A percentile compares a stretch with the other conserved stretches of the same genome.
Conservation (phyloP, 1,140 invertebrate species). For the Bilobella aurantiaca region DNA sequence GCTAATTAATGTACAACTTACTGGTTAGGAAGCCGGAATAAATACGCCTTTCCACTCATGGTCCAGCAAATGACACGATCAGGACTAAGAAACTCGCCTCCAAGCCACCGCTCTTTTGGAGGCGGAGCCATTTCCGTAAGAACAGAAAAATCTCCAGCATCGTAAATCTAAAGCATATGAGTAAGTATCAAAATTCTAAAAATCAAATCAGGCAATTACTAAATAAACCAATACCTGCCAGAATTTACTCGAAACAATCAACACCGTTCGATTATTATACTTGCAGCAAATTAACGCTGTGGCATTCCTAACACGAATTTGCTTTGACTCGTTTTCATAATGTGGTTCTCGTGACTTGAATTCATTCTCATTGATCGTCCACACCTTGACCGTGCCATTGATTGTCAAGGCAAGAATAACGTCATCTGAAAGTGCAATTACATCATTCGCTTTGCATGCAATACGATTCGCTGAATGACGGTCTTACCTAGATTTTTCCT, state of each 20-base stretch:
- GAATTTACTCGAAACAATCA: slow-evolving; percentile 91
- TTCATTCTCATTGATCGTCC: slow-evolving; percentile 84
- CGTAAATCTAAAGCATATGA: slow-evolving; percentile 56
- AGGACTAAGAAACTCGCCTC: slow-evolving; percentile 81
- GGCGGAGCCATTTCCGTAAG: slow-evolving; percentile 59
- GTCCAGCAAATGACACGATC: slow-evolving; percentile 88
- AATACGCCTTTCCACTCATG: slow-evolving; percentile 83
- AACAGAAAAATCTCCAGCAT: slow-evolving; percentile 86
- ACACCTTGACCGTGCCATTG: slow-evolving; percentile 94
- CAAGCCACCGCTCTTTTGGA: slow-evolving; percentile 82
- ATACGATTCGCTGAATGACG: too few species aligned
- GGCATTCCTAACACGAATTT: slow-evolving; percentile 87
- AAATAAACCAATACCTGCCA: slow-evolving; percentile 65
- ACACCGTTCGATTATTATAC: slow-evolving; percentile 89
- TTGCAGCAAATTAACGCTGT: slow-evolving; percentile 84
- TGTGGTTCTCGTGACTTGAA: slow-evolving; percentile 53
- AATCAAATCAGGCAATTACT: slow-evolving; percentile 10
- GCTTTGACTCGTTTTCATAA: slow-evolving; percentile 96
- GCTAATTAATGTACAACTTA: slow-evolving; percentile 45
- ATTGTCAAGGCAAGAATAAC: slow-evolving; percentile 91
- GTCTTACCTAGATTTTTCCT: slow-evolving; percentile 68
- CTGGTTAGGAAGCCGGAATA: slow-evolving; percentile 91
- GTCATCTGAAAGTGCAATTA: slow-evolving; percentile 63
- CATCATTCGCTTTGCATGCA: too few species aligned
- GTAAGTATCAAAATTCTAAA: neutral